Evolutionary conservation across 2,888 invertebrate genomes (phyloP), one percentile per base, ranked within the genome.

Genomic region (Coelinius sp.): DNA sequence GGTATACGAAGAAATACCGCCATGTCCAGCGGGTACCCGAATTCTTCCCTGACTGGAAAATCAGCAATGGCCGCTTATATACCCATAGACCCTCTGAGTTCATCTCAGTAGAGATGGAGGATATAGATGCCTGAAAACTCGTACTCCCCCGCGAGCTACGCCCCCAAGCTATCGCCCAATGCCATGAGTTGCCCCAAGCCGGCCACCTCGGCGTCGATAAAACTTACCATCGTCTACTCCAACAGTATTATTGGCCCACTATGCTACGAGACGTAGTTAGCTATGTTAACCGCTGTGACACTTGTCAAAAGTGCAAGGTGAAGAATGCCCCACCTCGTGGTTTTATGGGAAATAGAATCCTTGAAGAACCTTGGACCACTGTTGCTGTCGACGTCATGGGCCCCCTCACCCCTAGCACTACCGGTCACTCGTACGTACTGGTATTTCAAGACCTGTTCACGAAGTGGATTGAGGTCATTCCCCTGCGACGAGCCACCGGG

Each of bases 191-290:
- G n/a, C n/a, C n/a, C n/a, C n/a, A n/a, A n/a, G n/a, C n/a, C n/a
- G 41, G 64, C n/a, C 44, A 64, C 22, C 0, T 64, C 25, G 65
- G 49, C 7, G 25, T 25, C 1, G 46, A 46, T 7, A 44, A 44
- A n/a, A 64, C 41, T 1, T 64, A 64, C 20, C 22, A 20, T 4
- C 20, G 44, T 7, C 5, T 44, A 7, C 17, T 14, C 6, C 24
- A 12, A 10, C 4, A 41, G 8, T 64, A 44, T 44, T 64, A 44
- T 64, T 64, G 64, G 64, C 64, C 64, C 0, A 38, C 4, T 12
- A 20, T 64, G 22, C 41, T 17, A 4, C 17, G 6, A 12, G 64
- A 64, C 22, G 25, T 44, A 7, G 8, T 10, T 1, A 6, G 8
- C 2, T 44, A 12, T 8, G 44, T 64, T 0, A 12, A 6, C 2